Evolutionary conservation across 2,113 vertebrate species (phyloP), one percentile per base, ranked within the genome.

Genomic region (Cebidichthys violaceus): DNA sequence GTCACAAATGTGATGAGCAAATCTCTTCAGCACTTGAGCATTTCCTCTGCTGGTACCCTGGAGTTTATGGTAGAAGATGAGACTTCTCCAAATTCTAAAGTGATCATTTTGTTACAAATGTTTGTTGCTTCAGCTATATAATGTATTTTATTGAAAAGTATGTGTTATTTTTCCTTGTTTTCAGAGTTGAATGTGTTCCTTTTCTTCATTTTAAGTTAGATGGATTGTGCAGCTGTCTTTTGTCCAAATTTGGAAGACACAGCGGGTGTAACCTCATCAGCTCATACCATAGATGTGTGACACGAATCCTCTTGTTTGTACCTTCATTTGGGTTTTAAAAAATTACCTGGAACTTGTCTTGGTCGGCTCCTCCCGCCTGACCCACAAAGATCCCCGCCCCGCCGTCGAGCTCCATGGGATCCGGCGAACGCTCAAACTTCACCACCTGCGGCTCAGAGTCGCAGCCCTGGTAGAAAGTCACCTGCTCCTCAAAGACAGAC

Each of bases 301-400:
- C 52, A 55, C 22, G 24, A 24, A 55, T 15, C 4, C 15, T 15
- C 43, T 45, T 4, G 3, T 45, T 45, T 35, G 47, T 20, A 20
- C 47, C 20, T 22, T 22, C 7, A 31, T 33, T 14, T 17, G 37
- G 9, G 33, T 22, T 18, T 22, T 13, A 20, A 18, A 4, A 52
- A 2, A 2, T 77, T 86, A 99, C 98, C 97, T 96, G 90, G 70
- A 96, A 99, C 77, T 95, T 97, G 86, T 97, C 95, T 0, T 92
- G 83, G 55, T 99, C 97, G 0, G 97, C 97, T 0, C 88, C 91
- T 82, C 97, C 97, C 0, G 96, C 98, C 67, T 98, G 96, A 22
- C 95, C 98, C 86, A 99, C 97, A 2, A 99, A 99, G 90, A 99
- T 90, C 68, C 94, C 95, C 0, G 97, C 94, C 0, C 93, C 95